Evolutionary conservation across 2,888 invertebrate genomes (phyloP).

Genomic region (Cheilosia variabilis): DNA sequence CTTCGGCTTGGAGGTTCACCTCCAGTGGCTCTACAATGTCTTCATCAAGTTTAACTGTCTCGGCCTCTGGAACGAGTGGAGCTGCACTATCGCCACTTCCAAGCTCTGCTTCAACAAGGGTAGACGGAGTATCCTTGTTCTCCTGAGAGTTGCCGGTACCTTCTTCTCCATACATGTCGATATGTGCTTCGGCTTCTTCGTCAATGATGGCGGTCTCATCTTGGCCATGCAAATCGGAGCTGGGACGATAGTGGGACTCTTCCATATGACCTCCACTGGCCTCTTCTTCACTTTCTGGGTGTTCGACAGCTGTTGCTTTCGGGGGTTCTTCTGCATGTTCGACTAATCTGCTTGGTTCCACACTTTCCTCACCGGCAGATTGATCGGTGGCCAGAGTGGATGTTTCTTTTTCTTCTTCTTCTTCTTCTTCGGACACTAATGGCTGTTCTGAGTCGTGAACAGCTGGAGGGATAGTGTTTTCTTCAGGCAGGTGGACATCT

Average conservation of each 20-base stretch:
- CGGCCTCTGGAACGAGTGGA: not conserved
- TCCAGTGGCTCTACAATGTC: not conserved
- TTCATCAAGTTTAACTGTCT: not conserved
- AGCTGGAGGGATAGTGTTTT: not conserved
- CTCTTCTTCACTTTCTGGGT: constrained; percentile 1
- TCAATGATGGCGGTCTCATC: constrained; percentile 50
- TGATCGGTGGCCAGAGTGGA: not conserved
- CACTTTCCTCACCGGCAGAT: not conserved
- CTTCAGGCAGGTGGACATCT: constrained; percentile 3
- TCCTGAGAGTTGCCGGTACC: constrained; percentile 29
- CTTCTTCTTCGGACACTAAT: not conserved
- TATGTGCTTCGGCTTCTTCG: constrained; percentile 58
- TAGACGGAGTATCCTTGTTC: constrained; percentile 7
- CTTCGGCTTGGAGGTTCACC: not conserved
- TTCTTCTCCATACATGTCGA: constrained; percentile 50
- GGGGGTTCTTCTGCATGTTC: not conserved
- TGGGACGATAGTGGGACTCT: constrained; percentile 67
- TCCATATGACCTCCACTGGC: constrained; percentile 29
- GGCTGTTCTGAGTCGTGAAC: not conserved
- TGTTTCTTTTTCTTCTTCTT: not conserved
- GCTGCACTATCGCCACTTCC: constrained; percentile 22
- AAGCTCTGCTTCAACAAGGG: constrained; percentile 20
- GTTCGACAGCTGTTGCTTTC: constrained; percentile 16
- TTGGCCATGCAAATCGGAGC: constrained; percentile 48
- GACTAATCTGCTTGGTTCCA: not conserved